These are phyloP conservation scores for Acronicta psi DNA, from an alignment of 2,888 invertebrate genomes.

Conservation along the genomic window DNA sequence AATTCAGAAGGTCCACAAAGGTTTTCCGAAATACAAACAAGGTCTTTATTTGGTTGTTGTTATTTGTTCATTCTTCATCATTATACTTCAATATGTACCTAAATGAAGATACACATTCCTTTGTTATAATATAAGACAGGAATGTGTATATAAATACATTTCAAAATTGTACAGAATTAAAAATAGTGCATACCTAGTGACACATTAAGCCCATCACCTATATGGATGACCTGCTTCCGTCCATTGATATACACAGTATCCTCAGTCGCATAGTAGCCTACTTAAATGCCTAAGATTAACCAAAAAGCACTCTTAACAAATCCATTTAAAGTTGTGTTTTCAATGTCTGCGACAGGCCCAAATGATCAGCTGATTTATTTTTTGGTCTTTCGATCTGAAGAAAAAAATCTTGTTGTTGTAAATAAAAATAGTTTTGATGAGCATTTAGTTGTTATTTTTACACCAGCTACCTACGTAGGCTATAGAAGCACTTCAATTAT, in stretches of 20 bases:
- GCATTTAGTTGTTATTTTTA: not conserved
- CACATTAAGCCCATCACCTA: slow-evolving; percentile 20
- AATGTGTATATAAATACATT: slow-evolving; percentile 13
- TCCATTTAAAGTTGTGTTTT: slow-evolving; percentile 1
- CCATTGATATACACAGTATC: slow-evolving; percentile 13
- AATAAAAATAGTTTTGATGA: slow-evolving; percentile 1
- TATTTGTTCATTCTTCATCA: too few relatives aligned
- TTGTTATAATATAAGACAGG: slow-evolving; percentile 31
- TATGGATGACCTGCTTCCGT: slow-evolving; percentile 40
- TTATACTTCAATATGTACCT: too few relatives aligned
- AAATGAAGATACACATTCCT: not conserved
- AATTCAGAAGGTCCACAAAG: too few relatives aligned
- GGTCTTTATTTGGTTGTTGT: too few relatives aligned
- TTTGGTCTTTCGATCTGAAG: not conserved
- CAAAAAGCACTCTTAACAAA: slow-evolving; percentile 9
- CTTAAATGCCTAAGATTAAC: slow-evolving; percentile 15
- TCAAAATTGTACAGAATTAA: slow-evolving; percentile 15
- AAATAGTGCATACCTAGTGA: slow-evolving; percentile 21
- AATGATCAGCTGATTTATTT: not conserved
- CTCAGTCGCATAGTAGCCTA: slow-evolving; percentile 10
- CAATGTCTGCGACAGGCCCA: not conserved
- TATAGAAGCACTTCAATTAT: slow-evolving; percentile 15
- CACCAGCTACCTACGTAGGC: not conserved
- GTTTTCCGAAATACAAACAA: too few relatives aligned
- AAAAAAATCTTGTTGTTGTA: not conserved